Conservation (phyloP, 2,113 vertebrate genomes). For the Procavia capensis region DNA sequence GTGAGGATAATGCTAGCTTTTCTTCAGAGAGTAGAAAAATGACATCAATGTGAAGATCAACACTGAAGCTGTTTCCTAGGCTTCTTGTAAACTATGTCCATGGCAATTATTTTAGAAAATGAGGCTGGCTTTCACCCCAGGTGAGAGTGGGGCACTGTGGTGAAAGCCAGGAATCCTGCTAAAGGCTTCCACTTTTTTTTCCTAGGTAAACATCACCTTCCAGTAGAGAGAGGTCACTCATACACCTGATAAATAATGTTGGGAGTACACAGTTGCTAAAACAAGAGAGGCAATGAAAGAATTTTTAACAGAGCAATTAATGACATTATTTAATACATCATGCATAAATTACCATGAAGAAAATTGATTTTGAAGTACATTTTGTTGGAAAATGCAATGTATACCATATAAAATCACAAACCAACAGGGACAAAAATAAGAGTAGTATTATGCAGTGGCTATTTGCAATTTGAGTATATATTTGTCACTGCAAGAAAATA, state of each 20-base stretch:
- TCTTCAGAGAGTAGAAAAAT: slow-evolving; percentile 63
- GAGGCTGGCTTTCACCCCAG: background rate
- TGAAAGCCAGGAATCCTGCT: background rate
- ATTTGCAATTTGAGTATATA: background rate
- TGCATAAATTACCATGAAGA: slow-evolving; percentile 5
- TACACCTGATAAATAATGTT: slow-evolving; percentile 47
- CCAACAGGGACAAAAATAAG: background rate
- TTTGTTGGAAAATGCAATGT: background rate
- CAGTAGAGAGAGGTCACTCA: slow-evolving; percentile 5
- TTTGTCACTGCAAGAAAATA: background rate
- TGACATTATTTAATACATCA: background rate
- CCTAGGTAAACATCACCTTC: background rate
- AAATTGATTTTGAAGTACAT: slow-evolving; percentile 54
- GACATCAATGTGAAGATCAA: slow-evolving; percentile 70
- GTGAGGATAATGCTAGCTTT: slow-evolving; percentile 62
- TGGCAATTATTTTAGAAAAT: slow-evolving; percentile 58
- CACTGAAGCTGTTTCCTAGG: slow-evolving; percentile 48
- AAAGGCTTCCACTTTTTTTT: background rate
- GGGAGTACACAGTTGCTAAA: slow-evolving; percentile 22
- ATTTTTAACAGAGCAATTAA: background rate
- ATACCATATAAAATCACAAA: background rate
- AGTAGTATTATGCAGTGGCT: background rate
- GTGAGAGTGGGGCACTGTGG: background rate
- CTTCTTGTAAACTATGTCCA: background rate
- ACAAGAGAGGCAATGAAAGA: slow-evolving; percentile 23